These are phyloP conservation scores for Oscheius sp. DNA, from an alignment of 2,888 invertebrate genomes.

Conservation along the genomic window DNA sequence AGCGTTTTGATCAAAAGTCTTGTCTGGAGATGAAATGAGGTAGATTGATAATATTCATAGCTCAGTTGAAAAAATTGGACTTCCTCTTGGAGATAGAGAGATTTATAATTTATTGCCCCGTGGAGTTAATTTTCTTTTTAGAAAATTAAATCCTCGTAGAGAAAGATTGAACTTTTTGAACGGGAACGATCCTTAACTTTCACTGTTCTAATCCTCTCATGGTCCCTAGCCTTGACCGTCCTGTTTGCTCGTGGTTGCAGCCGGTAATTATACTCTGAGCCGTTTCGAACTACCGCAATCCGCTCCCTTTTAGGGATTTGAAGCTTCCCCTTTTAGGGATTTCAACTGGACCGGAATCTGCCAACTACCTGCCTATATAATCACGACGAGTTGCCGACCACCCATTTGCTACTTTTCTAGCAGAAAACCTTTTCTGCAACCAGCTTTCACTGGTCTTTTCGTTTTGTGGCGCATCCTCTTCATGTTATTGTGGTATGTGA, in stretches of 20 bases:
- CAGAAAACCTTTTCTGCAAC: conserved; percentile 5
- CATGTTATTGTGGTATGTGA: background rate
- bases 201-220: conserved; percentile 21
- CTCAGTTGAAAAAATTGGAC: background rate
- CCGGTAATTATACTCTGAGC: conserved; percentile 32
- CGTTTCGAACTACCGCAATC: conserved; percentile 28
- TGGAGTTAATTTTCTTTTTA: background rate
- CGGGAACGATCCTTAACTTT: background rate
- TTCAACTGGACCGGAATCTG: conserved; percentile 26
- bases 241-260: conserved; percentile 25
- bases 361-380: conserved; percentile 9
- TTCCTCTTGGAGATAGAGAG: background rate
- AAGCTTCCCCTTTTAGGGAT: conserved; percentile 23
- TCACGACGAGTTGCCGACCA: background rate
- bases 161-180: no score
- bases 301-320: conserved; percentile 29
- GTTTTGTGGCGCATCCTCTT: background rate
- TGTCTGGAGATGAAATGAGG: no score
- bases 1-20: no score
- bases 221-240: conserved; percentile 26
- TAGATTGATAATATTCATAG: background rate
- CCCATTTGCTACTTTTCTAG: conserved; percentile 20
- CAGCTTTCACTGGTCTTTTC: background rate
- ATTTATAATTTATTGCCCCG: no score
- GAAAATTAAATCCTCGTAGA: background rate